phyloP scores from a whole-genome alignment of 2,113 vertebrate genomes.

The Nycticorax nycticorax region DNA sequence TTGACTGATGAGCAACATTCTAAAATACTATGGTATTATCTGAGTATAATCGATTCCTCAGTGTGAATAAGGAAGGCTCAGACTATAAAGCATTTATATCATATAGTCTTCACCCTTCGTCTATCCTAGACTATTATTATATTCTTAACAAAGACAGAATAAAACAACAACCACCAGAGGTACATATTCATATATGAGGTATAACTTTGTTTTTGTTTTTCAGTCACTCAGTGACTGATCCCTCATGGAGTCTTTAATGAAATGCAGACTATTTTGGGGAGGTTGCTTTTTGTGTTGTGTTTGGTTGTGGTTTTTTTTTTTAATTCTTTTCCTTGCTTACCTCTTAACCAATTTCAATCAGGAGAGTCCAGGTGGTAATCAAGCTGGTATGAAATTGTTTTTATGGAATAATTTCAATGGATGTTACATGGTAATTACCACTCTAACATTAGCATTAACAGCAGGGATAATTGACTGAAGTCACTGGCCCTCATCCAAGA shows the following conservation, averaged over 20 bases:
- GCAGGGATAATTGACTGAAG: conserved; percentile 38
- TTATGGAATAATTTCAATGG: conserved; percentile 54
- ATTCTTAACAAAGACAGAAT: not conserved
- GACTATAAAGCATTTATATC: not conserved
- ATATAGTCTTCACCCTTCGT: not conserved
- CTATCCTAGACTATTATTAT: not conserved
- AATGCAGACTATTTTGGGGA: not conserved
- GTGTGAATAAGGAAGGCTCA: not conserved
- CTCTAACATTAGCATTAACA: conserved; percentile 35
- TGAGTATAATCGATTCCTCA: not conserved
- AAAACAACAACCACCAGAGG: not conserved
- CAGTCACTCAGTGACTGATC: not conserved
- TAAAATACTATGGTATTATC: not conserved
- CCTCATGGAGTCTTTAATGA: not conserved
- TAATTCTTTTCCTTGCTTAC: conserved; percentile 6
- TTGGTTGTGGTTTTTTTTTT: not conserved
- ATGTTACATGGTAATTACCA: conserved; percentile 48
- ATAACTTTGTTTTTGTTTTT: not conserved
- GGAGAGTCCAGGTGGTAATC: conserved; percentile 49
- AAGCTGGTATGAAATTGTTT: conserved; percentile 57
- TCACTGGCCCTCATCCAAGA: not conserved
- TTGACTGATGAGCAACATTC: not conserved
- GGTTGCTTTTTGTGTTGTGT: not conserved
- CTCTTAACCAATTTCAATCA: conserved; percentile 10
- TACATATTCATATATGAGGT: not conserved